Base-by-base conservation (phyloP, 2,888 invertebrate species). In the Aporophyla nigra region DNA sequence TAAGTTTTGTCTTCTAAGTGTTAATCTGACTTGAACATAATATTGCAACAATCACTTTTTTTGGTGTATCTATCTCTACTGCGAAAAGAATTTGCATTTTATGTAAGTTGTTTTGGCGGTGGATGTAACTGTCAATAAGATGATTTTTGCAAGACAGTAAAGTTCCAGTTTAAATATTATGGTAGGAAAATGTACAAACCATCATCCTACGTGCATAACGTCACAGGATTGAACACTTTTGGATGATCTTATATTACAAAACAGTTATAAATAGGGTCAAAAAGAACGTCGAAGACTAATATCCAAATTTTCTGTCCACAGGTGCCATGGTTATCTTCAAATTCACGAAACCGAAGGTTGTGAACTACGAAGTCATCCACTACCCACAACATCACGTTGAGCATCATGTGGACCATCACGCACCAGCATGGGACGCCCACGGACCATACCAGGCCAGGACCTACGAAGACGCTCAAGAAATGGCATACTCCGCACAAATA, bases 311-410 rank as follows among this genome's bases (percentile, higher is more conserved):
- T 74, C 71, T 86, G 82, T 58, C 33, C 16, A 27, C 92, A 97
- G 97, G 96, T 84, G 98, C 98, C 77, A 97, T 98, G 97, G 97
- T 98, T 71, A 98, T 99, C 93, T 98, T 98, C 97, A 98, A 98
- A 95, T 97, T 98, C 92, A 98, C 98, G 87, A 98, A 98, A 91
- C 98, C 98, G 76, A 98, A 98, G 96, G 98, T 98, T 89, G 98
- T 98, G 85, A 98, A 98, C 95, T 98, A 98, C 91, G 98, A 99
- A 96, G 98, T 98, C 68, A 98, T 98, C 86, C 98, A 98, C 93
- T 98, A 98, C 91, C 98, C 98, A 53, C 98, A 97, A 89, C 97
- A 97, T 87, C 97, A 97, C 82, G 98, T 98, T 74, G 98, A 98
- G 81, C 97, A 97, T 77, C 97, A 97, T 27, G 97, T 97, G 2